Evolutionary conservation across 2,888 invertebrate species (phyloP), one percentile per base, ranked within the genome.

Genomic region (Eilema depressum): DNA sequence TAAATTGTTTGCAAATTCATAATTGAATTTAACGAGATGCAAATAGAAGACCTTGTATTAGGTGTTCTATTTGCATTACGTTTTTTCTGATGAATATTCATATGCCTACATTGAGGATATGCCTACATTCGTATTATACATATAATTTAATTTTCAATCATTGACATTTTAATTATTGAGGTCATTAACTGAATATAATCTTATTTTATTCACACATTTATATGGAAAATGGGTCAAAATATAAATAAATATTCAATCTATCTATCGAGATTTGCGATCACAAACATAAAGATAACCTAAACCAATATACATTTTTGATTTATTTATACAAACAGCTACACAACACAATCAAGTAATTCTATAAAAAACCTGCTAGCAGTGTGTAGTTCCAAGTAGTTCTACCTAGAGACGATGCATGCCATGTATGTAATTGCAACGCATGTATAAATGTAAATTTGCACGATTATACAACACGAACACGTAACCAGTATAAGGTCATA

Each of bases 381-480:
- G 3, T n/a, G 28, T 37, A 12, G 17, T 41, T 41, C 2, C 4
- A 41, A 41, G 41, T 4, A 47, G 11, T 2, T 47, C 14, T 26
- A 30, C 11, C n/a, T 28, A 59, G 20, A 47, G 20, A 63, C 41
- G 14, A 47, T 63, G 26, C 41, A 20, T 63, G 28, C 63, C 20
- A 17, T 59, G 25, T 37, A 63, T 25, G 23, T 10, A 53, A 20
- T 53, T 53, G 53, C 53, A 53, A 53, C 53, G 25, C 41, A 26
- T 41, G 0, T 57, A 28, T 47, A 64, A 2, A 41, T 37, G 47
- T 26, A 23, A n/a, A 28, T 26, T 28, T 64, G 17, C 14, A 7
- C n/a, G 8, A 64, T 10, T 53, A 28, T 47, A 47, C 28, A 63
- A 63, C 47, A 47, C 47, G 26, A 63, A 64, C 64, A 64, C n/a